Evolutionary conservation across 2,888 invertebrate genomes (phyloP), one percentile per base, ranked within the genome.

Genomic region (Dicycla oo): DNA sequence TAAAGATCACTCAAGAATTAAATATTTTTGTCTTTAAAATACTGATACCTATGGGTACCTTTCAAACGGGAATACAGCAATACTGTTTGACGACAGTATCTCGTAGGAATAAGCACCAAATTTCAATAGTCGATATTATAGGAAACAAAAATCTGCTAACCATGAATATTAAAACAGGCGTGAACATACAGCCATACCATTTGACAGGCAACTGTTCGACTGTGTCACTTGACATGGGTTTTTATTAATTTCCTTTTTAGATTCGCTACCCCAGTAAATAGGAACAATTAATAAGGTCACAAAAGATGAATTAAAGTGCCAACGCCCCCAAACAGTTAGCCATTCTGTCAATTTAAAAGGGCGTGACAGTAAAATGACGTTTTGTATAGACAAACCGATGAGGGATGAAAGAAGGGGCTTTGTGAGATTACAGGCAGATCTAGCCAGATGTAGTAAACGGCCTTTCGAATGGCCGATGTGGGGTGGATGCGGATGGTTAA

Each of bases 231-330:
- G 47, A 69, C 47, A 23, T 5, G 40, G 40, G 69, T 30, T 70
- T 45, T 18, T 40, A 5, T 20, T 23, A 56, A 47, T 7, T 13
- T 3, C 23, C 51, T 45, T n/a, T 71, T 26, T 49, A 7, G 5
- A 26, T 18, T 30, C 38, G 3, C 56, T 56, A 74, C 73, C 73
- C 73, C 49, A 64, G 5, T 64, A 57, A 74, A 57, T 26, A 51
- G 53, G 10, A 6, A 73, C 73, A 73, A 74, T 73, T 73, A 74
- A 71, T n/a, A 75, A 62, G 38, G n/a, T 75, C 10, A 75, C 77
- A 75, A 75, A 51, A 51, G 69, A 75, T 53, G 77, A 57, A 76
- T 69, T 75, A 75, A 68, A 47, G 13, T 38, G 30, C 7, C 20
- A 0, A 47, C 78, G 70, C 75, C 75, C 70, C 15, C 10, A 70